Evolutionary conservation across 2,797 vertebrate genomes (phyloP), one percentile per base, ranked within the genome.

Genomic region (Alcedo atthis): DNA sequence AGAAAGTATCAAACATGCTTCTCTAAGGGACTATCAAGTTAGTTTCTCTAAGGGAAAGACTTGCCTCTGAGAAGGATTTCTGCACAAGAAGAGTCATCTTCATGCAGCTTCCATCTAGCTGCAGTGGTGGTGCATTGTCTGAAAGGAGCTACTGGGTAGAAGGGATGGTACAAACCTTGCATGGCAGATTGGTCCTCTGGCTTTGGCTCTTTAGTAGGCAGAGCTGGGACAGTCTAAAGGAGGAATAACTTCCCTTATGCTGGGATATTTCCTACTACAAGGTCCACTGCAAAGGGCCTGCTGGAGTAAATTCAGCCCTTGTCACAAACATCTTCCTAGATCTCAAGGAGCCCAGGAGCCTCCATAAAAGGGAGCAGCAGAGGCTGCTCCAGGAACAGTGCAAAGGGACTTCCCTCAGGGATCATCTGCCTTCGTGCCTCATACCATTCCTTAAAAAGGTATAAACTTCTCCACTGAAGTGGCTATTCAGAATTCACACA

Each of bases 371-470:
- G 64, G 45, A 89, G 53, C n/a, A 84, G 69, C 53, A 57, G 48
- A 84, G 53, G 40, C 67, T 4, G 25, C 66, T 81, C 48, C 81
- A 82, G 66, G 40, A 71, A 68, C 13, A 2, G 42, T 5, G 9
- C 20, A 74, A 32, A 85, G 28, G 10, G 46, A 81, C 21, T 4
- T 94, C 66, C 81, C 84, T 55, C 15, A 33, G 85, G 75, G 57
- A 87, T 17, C 64, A 84, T 76, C 58, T 35, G 53, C 19, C 33
- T 85, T 78, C 55, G 81, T 4, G 3, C 32, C 89, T 92, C 78
- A 84, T 93, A 77, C 73, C 90, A 91, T 88, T 85, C 92, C 86
- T 93, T 94, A 91, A 93, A 95, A 92, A 94, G 75, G 40, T 93
- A 90, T 22, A 68, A 81, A 64, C 26, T 68, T 67, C 46, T 70